phyloP scores from a whole-genome alignment of 2,888 invertebrate genomes.

The Suillia variegata region DNA sequence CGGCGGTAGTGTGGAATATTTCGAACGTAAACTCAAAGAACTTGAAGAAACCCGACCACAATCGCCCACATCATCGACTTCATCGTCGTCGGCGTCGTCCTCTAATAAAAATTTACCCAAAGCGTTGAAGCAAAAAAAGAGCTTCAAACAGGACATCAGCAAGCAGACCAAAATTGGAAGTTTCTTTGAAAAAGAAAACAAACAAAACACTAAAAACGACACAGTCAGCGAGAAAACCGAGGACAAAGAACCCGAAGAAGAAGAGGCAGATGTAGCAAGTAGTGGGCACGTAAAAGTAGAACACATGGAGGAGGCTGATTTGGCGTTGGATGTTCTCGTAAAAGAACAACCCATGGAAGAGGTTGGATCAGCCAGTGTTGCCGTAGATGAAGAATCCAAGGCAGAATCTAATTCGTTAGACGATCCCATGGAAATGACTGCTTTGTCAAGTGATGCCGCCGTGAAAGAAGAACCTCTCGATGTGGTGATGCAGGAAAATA shows the following conservation, averaged over 20 bases:
- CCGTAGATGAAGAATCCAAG: too few species aligned
- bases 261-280: constrained; percentile 15
- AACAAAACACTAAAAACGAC: constrained; percentile 19
- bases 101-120: constrained; percentile 42
- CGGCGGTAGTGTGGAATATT: constrained; percentile 63
- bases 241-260: constrained; percentile 10
- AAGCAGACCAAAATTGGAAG: constrained; percentile 50
- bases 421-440: too few species aligned
- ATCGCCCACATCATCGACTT: constrained; percentile 15
- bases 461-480: too few species aligned
- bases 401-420: too few species aligned
- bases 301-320: constrained; percentile 7
- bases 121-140: constrained; percentile 42
- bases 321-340: too few species aligned
- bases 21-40: constrained; percentile 56
- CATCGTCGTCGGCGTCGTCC: too few species aligned
- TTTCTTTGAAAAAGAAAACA: constrained; percentile 37
- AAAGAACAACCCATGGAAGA: background rate
- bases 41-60: constrained; percentile 43
- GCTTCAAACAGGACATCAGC: constrained; percentile 47
- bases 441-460: too few species aligned
- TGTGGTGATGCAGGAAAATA: too few species aligned
- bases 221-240: constrained; percentile 26
- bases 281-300: constrained; percentile 11
- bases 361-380: too few species aligned